Conservation (phyloP, 1,140 invertebrate genomes). For the Drosophila triauraria region DNA sequence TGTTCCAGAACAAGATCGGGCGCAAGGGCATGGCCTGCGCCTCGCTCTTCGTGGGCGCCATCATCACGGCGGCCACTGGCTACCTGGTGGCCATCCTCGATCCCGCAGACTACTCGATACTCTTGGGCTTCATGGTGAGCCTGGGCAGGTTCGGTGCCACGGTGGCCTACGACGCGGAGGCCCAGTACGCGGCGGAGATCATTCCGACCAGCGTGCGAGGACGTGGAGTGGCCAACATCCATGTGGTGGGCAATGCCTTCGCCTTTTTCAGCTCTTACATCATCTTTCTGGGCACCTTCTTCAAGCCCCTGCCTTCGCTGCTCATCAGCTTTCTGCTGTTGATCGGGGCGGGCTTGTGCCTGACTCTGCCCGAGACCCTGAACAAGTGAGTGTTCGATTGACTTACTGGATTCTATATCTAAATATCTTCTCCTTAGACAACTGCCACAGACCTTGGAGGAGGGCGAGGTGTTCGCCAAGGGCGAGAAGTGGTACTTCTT, state of each 20-base stretch:
- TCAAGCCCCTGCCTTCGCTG: constrained; percentile 86
- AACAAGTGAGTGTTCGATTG: constrained; percentile 73
- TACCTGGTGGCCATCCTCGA: constrained; percentile 75
- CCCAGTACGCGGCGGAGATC: constrained; percentile 89
- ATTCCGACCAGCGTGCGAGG: constrained; percentile 88
- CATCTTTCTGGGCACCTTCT: constrained; percentile 84
- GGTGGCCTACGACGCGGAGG: constrained; percentile 88
- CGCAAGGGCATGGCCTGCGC: constrained; percentile 87
- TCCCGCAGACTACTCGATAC: constrained; percentile 48
- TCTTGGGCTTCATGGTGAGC: constrained; percentile 83
- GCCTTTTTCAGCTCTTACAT: constrained; percentile 79
- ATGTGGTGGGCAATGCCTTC: constrained; percentile 86
- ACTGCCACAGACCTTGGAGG: constrained; percentile 86
- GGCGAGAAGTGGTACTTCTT: constrained; percentile 84
- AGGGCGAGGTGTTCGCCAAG: constrained; percentile 87
- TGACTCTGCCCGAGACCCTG: constrained; percentile 88
- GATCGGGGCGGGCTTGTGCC: constrained; percentile 86
- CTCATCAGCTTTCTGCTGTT: constrained; percentile 86
- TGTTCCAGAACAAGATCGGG: constrained; percentile 87
- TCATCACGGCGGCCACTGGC: constrained; percentile 85
- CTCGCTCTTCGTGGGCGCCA: constrained; percentile 86
- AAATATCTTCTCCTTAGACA: constrained; percentile 28
- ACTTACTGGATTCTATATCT: no score
- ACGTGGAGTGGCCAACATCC: constrained; percentile 86
- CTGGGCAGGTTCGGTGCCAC: constrained; percentile 87